Base-by-base conservation (phyloP, 2,113 vertebrate genomes). In the Aspiorhynchus laticeps region DNA sequence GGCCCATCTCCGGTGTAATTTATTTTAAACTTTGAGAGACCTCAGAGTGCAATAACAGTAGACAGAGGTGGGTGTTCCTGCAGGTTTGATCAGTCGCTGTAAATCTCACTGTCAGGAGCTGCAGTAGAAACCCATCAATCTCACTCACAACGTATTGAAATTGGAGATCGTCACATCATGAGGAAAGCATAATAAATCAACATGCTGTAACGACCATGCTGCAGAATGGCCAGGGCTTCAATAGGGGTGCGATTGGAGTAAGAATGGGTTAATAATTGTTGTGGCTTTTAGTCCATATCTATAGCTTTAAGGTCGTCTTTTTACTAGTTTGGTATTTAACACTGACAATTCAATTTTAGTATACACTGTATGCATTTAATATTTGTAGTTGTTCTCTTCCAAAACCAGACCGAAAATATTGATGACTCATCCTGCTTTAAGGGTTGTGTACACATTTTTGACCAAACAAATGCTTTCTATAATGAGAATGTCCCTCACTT, bases 51-150 rank as follows among this genome's bases (percentile, higher is more conserved):
- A 87, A 81, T 87, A 86, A 48, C 87, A 83, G 56, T 48, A 69
- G 73, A 84, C 67, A 82, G 48, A 56, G 14, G 69, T 77, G 87
- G 51, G 85, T 83, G 77, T 81, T 74, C 78, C 77, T 82, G 85
- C 48, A 85, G 73, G 80, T 87, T 73, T 83, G 80, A 89, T 89
- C 83, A 87, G 77, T 67, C 78, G 53, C 79, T 71, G 59, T 86
- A 87, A 86, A 86, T 90, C 74, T 87, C 43, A 61, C 83, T 87
- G 88, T 87, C 84, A 87, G 79, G 33, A 28, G 43, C 46, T 31
- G 24, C 61, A 80, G 84, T 17, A 78, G 83, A 31, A 87, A 61
- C 73, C 86, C 75, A 87, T 89, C 87, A 84, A 87, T 90, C 89
- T 85, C 31, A 48, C 81, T 78, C 88, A 36, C 31, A 69, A 48